Percentiles rank a stretch among this genome's conserved stretches.
Conservation (phyloP, 2,888 invertebrate genomes). For the Meta bourneti region DNA sequence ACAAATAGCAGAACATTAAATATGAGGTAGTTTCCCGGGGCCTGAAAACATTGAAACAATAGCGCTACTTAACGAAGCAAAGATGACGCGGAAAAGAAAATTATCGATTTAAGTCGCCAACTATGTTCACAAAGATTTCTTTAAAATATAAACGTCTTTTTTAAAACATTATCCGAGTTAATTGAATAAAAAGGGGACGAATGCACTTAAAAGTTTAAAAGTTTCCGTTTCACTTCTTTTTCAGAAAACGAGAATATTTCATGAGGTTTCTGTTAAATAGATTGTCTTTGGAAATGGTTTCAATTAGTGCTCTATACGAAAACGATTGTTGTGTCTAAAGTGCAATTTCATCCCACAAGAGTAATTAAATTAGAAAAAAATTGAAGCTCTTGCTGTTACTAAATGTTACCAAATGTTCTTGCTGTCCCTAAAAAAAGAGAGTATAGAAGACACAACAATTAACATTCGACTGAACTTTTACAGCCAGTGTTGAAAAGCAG, state of each 20-base stretch:
- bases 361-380: background rate
- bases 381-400: background rate
- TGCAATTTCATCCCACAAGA: background rate
- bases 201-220: no score
- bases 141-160: background rate
- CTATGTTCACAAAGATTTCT: background rate
- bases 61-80: background rate
- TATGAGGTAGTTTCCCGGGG: background rate
- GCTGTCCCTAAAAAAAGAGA: no score
- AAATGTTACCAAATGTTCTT: no score
- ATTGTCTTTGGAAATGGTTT: background rate
- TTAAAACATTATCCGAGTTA: background rate
- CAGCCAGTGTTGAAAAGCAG: no score
- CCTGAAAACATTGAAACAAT: background rate
- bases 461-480: no score
- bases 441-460: no score
- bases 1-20: background rate
- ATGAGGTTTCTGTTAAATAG: background rate
- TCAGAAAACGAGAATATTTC: background rate
- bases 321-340: no score
- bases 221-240: no score
- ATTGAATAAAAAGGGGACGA: background rate
- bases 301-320: background rate
- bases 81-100: background rate
- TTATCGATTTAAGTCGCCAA: background rate